These are phyloP conservation scores for Eulemur macaco DNA, from an alignment of 2,113 vertebrate species.

Conservation along the genomic window DNA sequence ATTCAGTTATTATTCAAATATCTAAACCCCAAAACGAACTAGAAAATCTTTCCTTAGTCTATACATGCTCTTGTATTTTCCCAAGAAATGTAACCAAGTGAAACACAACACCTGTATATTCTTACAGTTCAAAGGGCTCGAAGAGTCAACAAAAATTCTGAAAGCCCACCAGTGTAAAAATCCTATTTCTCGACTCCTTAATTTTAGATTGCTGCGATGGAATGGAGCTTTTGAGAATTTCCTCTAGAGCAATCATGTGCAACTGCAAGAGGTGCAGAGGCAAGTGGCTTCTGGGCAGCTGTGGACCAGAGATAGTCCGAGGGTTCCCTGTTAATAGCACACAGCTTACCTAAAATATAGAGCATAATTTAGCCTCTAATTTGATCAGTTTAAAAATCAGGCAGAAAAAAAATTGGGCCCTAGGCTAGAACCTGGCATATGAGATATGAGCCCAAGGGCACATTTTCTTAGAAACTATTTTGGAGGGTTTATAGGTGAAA, in stretches of 20 bases:
- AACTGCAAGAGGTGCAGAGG: constrained; percentile 41
- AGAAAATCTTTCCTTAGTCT: constrained; percentile 27
- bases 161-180: constrained; percentile 47
- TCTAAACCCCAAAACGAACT: neutral
- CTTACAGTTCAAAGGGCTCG: constrained; percentile 34
- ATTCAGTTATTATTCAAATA: neutral
- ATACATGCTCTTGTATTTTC: neutral
- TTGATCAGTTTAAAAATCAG: constrained; percentile 69
- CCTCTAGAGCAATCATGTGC: constrained; percentile 45
- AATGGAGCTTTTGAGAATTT: constrained; percentile 34
- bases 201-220: constrained; percentile 64
- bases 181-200: constrained; percentile 57
- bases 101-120: constrained; percentile 27
- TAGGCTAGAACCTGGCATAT: constrained; percentile 46
- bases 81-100: neutral
- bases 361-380: constrained; percentile 65
- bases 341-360: constrained; percentile 46
- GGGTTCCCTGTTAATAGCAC: neutral
- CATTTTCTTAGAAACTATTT: constrained; percentile 59
- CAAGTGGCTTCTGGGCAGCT: constrained; percentile 63
- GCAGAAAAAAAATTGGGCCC: neutral
- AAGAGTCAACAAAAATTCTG: constrained; percentile 44
- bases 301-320: constrained; percentile 57
- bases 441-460: constrained; percentile 24
- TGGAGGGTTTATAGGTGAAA: constrained; percentile 36